These are phyloP conservation scores for Ambastaia sidthimunki DNA, from an alignment of 2,797 vertebrate genomes.

Conservation along the genomic window DNA sequence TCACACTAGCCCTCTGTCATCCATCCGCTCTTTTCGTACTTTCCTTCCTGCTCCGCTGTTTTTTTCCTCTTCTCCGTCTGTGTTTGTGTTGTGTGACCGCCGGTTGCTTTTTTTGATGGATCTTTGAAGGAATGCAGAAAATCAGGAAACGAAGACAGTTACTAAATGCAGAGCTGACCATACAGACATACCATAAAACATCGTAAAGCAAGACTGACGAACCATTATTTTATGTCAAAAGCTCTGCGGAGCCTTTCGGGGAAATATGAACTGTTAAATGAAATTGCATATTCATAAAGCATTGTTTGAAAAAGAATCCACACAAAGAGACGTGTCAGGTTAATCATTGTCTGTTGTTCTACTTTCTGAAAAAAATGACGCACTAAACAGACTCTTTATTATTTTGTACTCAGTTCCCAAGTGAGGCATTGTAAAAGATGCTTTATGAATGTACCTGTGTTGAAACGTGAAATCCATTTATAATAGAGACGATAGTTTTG, in stretches of 20 bases:
- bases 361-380: slow-evolving; percentile 63
- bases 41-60: slow-evolving; percentile 59
- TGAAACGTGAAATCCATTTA: slow-evolving; percentile 69
- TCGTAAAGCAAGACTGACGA: slow-evolving; percentile 64
- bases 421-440: slow-evolving; percentile 75
- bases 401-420: slow-evolving; percentile 63
- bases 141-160: slow-evolving; percentile 35
- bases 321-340: slow-evolving; percentile 61
- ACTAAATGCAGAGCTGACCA: slow-evolving; percentile 23
- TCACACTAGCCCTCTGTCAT: slow-evolving; percentile 76
- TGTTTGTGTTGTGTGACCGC: slow-evolving; percentile 61
- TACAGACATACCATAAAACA: slow-evolving; percentile 37
- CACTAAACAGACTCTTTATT: slow-evolving; percentile 50
- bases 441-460: slow-evolving; percentile 83
- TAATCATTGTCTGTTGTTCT: slow-evolving; percentile 67
- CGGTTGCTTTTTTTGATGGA: slow-evolving; percentile 40
- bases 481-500: slow-evolving; percentile 80
- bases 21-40: slow-evolving; percentile 66
- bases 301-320: slow-evolving; percentile 68
- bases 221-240: slow-evolving; percentile 56
- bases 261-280: slow-evolving; percentile 67
- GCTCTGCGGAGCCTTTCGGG: slow-evolving; percentile 33
- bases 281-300: slow-evolving; percentile 78
- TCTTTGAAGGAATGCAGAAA: slow-evolving; percentile 48
- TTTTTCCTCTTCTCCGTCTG: slow-evolving; percentile 65